Conservation (phyloP, 2,888 invertebrate genomes). For the Tenthredo livida region DNA sequence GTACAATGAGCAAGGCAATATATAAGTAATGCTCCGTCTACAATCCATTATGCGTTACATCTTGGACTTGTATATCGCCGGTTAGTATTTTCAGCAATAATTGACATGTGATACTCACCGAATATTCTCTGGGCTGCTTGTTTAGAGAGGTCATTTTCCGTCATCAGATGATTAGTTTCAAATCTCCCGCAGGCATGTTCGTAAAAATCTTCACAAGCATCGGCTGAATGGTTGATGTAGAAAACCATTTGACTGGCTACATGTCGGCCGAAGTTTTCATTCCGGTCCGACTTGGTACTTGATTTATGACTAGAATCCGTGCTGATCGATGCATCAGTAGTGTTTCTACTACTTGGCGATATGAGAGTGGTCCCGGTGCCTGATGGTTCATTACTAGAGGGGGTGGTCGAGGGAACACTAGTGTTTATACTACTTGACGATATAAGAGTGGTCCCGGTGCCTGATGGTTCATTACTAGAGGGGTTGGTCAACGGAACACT, state of each 20-base stretch:
- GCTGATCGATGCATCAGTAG: no score
- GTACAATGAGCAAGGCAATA: background rate
- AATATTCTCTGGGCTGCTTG: conserved; percentile 63
- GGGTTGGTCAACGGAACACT: no score
- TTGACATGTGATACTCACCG: conserved; percentile 58
- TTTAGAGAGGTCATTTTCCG: conserved; percentile 58
- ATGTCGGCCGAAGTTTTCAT: conserved; percentile 55
- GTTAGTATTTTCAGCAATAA: background rate
- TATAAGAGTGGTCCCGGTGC: no score
- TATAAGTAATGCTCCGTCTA: background rate
- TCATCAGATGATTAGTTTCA: conserved; percentile 63
- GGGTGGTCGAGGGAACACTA: no score
- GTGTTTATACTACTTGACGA: no score
- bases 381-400: no score
- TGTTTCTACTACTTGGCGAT: no score
- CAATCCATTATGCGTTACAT: background rate
- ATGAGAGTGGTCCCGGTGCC: no score
- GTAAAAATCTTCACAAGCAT: conserved; percentile 71
- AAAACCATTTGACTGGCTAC: conserved; percentile 67
- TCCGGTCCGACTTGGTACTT: no score
- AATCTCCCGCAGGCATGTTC: conserved; percentile 69
- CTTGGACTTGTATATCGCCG: background rate
- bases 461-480: no score
- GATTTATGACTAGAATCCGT: no score
- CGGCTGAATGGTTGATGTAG: conserved; percentile 69